phyloP scores from a whole-genome alignment of 2,888 invertebrate species.

The Caenorhabditis panamensis region DNA sequence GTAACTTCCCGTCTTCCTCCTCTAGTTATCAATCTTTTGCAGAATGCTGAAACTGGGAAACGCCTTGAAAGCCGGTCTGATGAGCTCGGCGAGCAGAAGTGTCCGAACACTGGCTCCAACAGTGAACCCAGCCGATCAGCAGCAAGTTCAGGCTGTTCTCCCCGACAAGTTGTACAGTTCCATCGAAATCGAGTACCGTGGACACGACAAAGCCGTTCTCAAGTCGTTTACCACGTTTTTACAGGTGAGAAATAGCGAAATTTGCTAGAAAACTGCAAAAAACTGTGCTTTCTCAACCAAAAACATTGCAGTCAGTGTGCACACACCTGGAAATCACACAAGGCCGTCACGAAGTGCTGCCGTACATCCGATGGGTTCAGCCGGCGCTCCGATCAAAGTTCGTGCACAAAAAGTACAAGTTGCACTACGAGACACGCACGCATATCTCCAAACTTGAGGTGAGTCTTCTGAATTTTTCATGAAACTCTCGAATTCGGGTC shows the following conservation, averaged over 20 bases:
- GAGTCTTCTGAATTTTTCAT: not conserved
- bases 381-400: slow-evolving; percentile 92
- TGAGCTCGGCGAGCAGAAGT: slow-evolving; percentile 24
- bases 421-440: slow-evolving; percentile 96
- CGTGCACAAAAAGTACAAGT: slow-evolving; percentile 93
- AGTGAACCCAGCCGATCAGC: slow-evolving; percentile 56
- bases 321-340: slow-evolving; percentile 67
- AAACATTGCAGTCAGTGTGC: slow-evolving; percentile 71
- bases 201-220: slow-evolving; percentile 78
- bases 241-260: slow-evolving; percentile 54
- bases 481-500: slow-evolving; percentile 5
- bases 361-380: slow-evolving; percentile 81
- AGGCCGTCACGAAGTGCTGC: slow-evolving; percentile 69
- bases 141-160: slow-evolving; percentile 52
- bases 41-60: slow-evolving; percentile 47
- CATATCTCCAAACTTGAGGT: slow-evolving; percentile 88
- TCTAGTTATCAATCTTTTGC: slow-evolving; percentile 4
- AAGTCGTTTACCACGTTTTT: slow-evolving; percentile 79
- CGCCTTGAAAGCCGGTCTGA: slow-evolving; percentile 12
- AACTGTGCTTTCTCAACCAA: too few species aligned
- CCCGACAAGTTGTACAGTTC: slow-evolving; percentile 64
- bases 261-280: not conserved
- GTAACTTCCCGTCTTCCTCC: not conserved
- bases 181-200: slow-evolving; percentile 77
- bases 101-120: slow-evolving; percentile 55